Base-by-base conservation (phyloP, 2,888 invertebrate genomes). In the Sabatieria punctata region DNA sequence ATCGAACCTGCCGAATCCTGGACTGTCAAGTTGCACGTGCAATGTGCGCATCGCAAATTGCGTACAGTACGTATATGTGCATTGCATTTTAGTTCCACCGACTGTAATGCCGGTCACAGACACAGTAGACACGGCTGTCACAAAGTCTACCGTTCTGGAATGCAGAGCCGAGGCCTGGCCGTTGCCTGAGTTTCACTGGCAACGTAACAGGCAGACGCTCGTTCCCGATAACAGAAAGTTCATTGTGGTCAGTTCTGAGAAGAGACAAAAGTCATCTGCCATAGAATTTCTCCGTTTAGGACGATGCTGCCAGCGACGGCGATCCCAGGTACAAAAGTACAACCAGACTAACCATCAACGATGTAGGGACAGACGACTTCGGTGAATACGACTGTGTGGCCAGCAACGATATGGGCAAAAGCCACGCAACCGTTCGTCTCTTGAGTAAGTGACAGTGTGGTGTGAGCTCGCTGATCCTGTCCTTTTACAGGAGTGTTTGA, bases 101-200 rank as follows among this genome's bases (percentile, higher is more conserved):
- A 19, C 11, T 2, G 43, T 30, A 4, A 25, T 15, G 13, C 21
- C 26, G 4, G 13, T 21, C 11, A 3, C 21, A 35, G 22, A 33
- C 11, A 11, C 25, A 2, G 48, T 50, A 23, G 2, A 23, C 23
- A 39, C 24, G n/a, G 3, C n/a, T 13, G 13, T 25, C 26, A 36
- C 46, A 49, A n/a, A 52, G 48, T 2, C 49, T 24, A 56, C 46
- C 21, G 30, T 52, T 3, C 39, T 57, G 4, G 53, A 48, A n/a
- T 59, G 60, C 48, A 58, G 54, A 3, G 57, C 59, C 22, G 60
- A 63, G 50, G 56, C 61, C 2, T 63, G 63, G 63, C 63, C 63
- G 2, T 43, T 61, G 33, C 57, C 61, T 1, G 52, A 57, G 22
- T 55, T 63, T 38, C 51, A 46, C 8, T 63, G 63, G 63, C 50